Evolutionary conservation across 2,797 vertebrate genomes (phyloP).

Genomic region (Premnoplex brunnescens): DNA sequence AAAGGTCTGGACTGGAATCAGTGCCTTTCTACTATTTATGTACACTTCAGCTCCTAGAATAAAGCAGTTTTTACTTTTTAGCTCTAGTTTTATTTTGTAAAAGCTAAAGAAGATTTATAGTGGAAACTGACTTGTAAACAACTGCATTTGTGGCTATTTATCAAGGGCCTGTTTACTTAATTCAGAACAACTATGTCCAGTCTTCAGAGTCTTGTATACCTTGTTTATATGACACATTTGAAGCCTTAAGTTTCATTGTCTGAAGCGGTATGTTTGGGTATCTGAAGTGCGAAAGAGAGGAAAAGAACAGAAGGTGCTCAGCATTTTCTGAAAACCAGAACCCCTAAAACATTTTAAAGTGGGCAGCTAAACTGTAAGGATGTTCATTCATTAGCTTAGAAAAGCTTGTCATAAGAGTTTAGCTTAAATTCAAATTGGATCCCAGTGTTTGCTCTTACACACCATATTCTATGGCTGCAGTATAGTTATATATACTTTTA

Average conservation of each 20-base stretch:
- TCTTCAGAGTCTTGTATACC: not conserved
- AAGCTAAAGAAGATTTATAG: not conserved
- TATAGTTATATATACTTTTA: not conserved
- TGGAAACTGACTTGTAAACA: not conserved
- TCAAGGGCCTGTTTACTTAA: not conserved
- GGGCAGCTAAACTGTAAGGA: not conserved
- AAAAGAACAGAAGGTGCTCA: not conserved
- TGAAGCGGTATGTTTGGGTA: not conserved
- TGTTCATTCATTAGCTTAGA: not conserved
- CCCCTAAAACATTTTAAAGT: not conserved
- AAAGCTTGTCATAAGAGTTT: not conserved
- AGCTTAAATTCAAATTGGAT: not conserved
- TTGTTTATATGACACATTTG: not conserved
- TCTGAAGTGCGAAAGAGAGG: not conserved
- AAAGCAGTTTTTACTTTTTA: not conserved
- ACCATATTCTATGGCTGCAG: not conserved
- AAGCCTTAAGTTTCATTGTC: not conserved
- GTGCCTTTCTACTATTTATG: not conserved
- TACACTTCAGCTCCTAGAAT: not conserved
- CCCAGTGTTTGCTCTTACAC: not conserved
- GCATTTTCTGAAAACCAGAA: not conserved
- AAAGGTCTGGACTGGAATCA: not conserved
- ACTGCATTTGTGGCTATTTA: not conserved
- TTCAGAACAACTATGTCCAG: not conserved
- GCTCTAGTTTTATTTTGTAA: not conserved